phyloP scores from a whole-genome alignment of 2,113 vertebrate species.

The Corydoras maculifer region DNA sequence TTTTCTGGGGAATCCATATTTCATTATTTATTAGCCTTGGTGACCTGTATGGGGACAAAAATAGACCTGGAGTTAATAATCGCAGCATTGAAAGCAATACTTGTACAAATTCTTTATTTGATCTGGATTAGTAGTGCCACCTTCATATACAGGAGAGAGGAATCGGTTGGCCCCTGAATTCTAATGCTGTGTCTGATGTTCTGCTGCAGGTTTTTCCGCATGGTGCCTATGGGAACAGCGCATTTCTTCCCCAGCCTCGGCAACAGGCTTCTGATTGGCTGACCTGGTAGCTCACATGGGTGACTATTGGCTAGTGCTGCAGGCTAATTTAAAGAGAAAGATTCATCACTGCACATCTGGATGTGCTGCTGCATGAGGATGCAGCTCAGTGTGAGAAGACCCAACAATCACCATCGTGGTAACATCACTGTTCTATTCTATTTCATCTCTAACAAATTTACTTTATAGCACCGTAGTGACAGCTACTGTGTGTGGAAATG shows the following conservation, averaged over 20 bases:
- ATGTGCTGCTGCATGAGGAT: constrained; percentile 57
- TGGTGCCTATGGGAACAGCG: constrained; percentile 54
- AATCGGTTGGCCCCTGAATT: constrained; percentile 44
- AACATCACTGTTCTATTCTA: too few species aligned
- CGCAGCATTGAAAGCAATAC: too few species aligned
- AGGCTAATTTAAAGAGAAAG: constrained; percentile 56
- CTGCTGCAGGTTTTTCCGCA: constrained; percentile 59
- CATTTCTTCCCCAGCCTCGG: constrained; percentile 64
- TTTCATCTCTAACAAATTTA: too few species aligned
- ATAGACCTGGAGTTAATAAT: too few species aligned
- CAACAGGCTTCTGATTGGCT: constrained; percentile 65
- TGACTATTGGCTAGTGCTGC: constrained; percentile 60
- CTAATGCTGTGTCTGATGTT: constrained; percentile 46
- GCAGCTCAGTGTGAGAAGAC: constrained; percentile 44
- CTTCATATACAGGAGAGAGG: background rate
- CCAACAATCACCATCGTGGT: too few species aligned
- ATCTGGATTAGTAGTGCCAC: background rate
- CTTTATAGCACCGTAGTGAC: too few species aligned
- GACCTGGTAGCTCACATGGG: constrained; percentile 37
- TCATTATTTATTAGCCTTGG: too few species aligned
- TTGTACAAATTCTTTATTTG: background rate
- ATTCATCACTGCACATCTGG: constrained; percentile 65
- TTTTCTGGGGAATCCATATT: too few species aligned
- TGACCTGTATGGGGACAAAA: too few species aligned
- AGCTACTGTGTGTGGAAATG: too few species aligned